Conservation (phyloP, 1,140 invertebrate genomes). For the Ceratosolen fusciceps region DNA sequence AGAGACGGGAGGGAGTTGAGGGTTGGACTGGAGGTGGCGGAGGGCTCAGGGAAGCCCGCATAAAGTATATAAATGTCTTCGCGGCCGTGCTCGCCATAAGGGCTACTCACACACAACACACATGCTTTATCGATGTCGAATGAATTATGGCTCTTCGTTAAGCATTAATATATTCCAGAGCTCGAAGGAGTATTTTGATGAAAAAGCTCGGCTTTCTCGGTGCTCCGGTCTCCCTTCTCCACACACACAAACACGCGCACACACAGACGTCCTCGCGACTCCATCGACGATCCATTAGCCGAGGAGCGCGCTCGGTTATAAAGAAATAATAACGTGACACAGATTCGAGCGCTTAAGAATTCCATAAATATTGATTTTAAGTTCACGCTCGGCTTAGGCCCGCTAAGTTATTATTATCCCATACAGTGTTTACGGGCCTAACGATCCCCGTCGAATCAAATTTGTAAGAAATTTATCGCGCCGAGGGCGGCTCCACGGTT, state of each 20-base stretch:
- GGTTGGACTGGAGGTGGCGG: background rate
- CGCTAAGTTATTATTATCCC: background rate
- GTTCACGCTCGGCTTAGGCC: background rate
- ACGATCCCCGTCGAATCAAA: background rate
- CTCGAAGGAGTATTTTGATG: background rate
- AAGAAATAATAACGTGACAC: slow-evolving; percentile 11
- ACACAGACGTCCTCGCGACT: background rate
- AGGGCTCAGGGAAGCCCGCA: slow-evolving; percentile 25
- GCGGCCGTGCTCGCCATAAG: slow-evolving; percentile 15
- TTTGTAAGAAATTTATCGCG: background rate
- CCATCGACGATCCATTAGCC: background rate
- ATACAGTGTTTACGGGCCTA: background rate
- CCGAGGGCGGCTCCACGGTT: no score
- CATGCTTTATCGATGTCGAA: slow-evolving; percentile 38
- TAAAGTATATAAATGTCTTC: slow-evolving; percentile 23
- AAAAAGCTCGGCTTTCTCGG: slow-evolving; percentile 33
- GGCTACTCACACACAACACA: no score
- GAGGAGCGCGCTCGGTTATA: slow-evolving; percentile 5
- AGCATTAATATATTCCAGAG: slow-evolving; percentile 36
- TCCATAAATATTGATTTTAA: slow-evolving; percentile 23
- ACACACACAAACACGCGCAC: no score
- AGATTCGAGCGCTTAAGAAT: background rate
- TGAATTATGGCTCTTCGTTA: slow-evolving; percentile 45
- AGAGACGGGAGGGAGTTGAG: no score
- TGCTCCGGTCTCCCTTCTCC: background rate